Percentiles rank a stretch among this genome's conserved stretches.
Conservation (phyloP, 2,888 invertebrate genomes). For the Brachylomia viminalis region DNA sequence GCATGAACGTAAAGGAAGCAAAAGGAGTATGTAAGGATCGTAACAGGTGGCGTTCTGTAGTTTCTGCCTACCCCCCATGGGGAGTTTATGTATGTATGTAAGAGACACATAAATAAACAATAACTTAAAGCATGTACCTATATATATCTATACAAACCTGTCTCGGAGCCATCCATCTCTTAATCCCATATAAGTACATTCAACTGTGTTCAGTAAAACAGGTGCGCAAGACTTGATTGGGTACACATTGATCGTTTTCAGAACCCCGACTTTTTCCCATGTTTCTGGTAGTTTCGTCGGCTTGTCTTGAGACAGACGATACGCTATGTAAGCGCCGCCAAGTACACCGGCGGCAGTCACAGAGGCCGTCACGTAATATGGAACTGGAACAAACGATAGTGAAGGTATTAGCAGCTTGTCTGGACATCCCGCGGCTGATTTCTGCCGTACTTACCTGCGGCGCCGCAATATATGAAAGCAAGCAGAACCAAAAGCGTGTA, state of each 20-base stretch:
- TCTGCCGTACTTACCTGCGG: too few species aligned
- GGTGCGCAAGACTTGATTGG: constrained; percentile 92
- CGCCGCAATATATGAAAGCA: too few species aligned
- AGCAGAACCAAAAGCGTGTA: too few species aligned
- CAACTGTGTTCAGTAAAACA: constrained; percentile 85
- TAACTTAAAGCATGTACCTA: not conserved
- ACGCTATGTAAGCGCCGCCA: constrained; percentile 80
- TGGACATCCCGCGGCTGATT: not conserved
- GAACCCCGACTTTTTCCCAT: constrained; percentile 91
- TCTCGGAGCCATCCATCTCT: constrained; percentile 90
- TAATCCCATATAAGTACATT: constrained; percentile 89
- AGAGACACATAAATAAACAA: not conserved
- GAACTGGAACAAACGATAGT: constrained; percentile 66
- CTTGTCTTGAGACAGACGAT: constrained; percentile 73
- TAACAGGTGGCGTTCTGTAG: not conserved
- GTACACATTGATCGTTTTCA: constrained; percentile 89
- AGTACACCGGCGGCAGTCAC: constrained; percentile 77
- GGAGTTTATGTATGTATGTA: not conserved
- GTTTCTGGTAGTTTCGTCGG: constrained; percentile 81
- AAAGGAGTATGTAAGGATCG: not conserved
- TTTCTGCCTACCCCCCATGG: not conserved
- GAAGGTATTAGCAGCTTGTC: constrained; percentile 3
- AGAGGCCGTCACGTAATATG: constrained; percentile 74
- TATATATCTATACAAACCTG: constrained; percentile 74
- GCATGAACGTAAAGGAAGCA: not conserved